phyloP scores from a whole-genome alignment of 2,113 vertebrate species.

The Chaenocephalus aceratus region DNA sequence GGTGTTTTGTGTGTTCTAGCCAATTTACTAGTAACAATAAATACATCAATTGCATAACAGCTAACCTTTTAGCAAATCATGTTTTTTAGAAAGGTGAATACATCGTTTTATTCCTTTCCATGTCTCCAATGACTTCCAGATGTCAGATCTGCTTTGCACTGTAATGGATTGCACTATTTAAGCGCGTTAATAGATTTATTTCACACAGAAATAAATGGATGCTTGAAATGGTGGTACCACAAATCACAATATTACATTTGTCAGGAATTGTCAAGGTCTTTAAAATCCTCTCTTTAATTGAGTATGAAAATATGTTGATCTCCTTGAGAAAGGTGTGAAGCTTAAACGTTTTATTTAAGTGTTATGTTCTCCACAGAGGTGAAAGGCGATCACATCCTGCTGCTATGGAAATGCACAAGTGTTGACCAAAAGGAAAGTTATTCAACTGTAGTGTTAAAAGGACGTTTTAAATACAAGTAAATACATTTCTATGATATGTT shows the following conservation, averaged over 20 bases:
- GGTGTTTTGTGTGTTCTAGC: neutral
- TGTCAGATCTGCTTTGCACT: neutral
- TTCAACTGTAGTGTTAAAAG: neutral
- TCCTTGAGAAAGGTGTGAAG: no score
- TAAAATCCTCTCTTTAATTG: neutral
- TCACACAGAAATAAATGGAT: neutral
- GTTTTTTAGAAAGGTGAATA: neutral
- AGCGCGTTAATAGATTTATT: neutral
- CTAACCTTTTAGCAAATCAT: neutral
- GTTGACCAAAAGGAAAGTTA: neutral
- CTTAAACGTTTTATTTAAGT: no score
- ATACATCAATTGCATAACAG: neutral
- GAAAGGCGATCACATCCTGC: neutral
- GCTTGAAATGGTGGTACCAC: neutral
- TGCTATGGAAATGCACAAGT: neutral
- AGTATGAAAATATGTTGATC: neutral
- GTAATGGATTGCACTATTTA: neutral
- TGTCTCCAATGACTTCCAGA: neutral
- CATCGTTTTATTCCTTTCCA: neutral
- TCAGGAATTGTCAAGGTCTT: neutral
- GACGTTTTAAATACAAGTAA: neutral
- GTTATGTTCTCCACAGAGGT: neutral
- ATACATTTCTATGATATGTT: neutral
- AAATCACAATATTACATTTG: neutral
- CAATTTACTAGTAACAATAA: neutral